phyloP scores from a whole-genome alignment of 2,113 vertebrate genomes.

The Oryctolagus cuniculus region mOryCun1.1 NC_091442.1:8227501-8228000 shows the following conservation, averaged over 20 bases:
- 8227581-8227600: rapidly evolving
- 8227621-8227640: neutral
- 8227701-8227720: constrained; percentile 59
- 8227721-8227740: constrained; percentile 69
- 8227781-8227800: constrained; percentile 73
- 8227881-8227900: neutral
- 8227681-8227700: neutral
- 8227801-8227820: constrained; percentile 69
- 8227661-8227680: neutral
- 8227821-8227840: constrained; percentile 72
- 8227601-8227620: neutral
- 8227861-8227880: constrained; percentile 55
- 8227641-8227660: neutral
- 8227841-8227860: constrained; percentile 68
- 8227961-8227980: constrained; percentile 46
- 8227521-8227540: neutral
- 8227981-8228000: constrained; percentile 41
- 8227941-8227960: constrained; percentile 36
- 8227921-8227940: constrained; percentile 44
- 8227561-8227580: neutral
- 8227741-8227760: constrained; percentile 65
- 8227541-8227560: neutral
- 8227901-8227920: neutral
- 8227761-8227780: constrained; percentile 74
- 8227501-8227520: neutral